Percentiles rank a stretch among this genome's conserved stretches.
Conservation (phyloP, 2,888 invertebrate species). For the Epinotia demarniana region DNA sequence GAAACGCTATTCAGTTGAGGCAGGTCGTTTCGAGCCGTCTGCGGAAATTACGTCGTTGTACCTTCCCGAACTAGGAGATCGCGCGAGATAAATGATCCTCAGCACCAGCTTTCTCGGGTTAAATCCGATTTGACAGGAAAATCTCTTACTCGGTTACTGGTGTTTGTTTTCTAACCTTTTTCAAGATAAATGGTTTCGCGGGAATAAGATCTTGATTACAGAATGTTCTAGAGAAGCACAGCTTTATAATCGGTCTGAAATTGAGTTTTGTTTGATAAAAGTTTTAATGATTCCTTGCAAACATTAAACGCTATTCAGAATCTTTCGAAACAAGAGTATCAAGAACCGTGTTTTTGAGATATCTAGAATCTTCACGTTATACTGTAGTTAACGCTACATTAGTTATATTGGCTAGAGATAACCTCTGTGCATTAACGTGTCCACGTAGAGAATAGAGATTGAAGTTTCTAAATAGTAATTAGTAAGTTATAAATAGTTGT, state of each 20-base stretch:
- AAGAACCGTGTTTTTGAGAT: background rate
- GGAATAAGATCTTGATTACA: constrained; percentile 27
- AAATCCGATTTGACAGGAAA: constrained; percentile 51
- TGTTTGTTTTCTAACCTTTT: constrained; percentile 31
- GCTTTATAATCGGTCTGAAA: constrained; percentile 5
- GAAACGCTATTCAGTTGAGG: constrained; percentile 62
- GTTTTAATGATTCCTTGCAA: constrained; percentile 4
- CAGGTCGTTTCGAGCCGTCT: constrained; percentile 61
- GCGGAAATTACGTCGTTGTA: constrained; percentile 67
- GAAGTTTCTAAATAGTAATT: too few relatives aligned
- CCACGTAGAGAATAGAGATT: too few relatives aligned
- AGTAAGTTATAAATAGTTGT: too few relatives aligned
- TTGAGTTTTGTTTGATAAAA: constrained; percentile 1
- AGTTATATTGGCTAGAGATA: too few relatives aligned
- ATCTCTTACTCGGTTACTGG: constrained; percentile 49
- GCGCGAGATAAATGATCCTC: constrained; percentile 55
- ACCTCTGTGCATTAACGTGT: too few relatives aligned
- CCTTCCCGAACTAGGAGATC: constrained; percentile 38
- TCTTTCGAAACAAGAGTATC: background rate
- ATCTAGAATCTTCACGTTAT: background rate
- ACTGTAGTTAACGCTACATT: too few relatives aligned
- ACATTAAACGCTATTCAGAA: background rate
- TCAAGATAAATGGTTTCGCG: constrained; percentile 33
- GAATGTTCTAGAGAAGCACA: constrained; percentile 8
- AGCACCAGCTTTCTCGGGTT: constrained; percentile 53